phyloP scores from a whole-genome alignment of 2,797 vertebrate genomes.

The Peromyscus eremicus region DNA sequence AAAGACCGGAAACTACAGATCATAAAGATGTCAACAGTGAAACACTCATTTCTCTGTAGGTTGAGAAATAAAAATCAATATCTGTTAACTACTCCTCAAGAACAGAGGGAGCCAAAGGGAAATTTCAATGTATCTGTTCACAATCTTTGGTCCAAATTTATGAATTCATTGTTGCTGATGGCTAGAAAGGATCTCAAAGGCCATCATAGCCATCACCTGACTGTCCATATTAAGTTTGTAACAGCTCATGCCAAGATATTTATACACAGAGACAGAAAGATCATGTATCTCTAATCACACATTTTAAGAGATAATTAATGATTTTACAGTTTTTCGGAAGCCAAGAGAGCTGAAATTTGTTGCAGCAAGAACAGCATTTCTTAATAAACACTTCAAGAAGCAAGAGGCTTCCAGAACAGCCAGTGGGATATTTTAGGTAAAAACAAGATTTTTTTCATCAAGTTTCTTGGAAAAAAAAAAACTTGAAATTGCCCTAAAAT shows the following conservation, averaged over 20 bases:
- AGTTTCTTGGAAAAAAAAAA: not conserved
- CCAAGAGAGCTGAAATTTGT: slow-evolving; percentile 65
- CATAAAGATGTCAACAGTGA: slow-evolving; percentile 74
- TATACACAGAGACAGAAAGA: not conserved
- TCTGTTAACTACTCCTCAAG: slow-evolving; percentile 69
- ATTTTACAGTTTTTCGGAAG: slow-evolving; percentile 67
- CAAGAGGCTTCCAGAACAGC: slow-evolving; percentile 22
- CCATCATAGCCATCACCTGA: not conserved
- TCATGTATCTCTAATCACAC: slow-evolving; percentile 11
- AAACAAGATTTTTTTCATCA: slow-evolving; percentile 39
- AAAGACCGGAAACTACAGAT: slow-evolving; percentile 73
- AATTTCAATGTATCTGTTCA: slow-evolving; percentile 27
- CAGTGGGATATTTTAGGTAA: slow-evolving; percentile 52
- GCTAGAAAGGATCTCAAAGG: slow-evolving; percentile 3
- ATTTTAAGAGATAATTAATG: slow-evolving; percentile 61
- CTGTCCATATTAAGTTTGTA: not conserved
- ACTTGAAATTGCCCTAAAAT: slow-evolving; percentile 1
- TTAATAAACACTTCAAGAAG: slow-evolving; percentile 60
- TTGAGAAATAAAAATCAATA: slow-evolving; percentile 77
- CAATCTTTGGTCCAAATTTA: slow-evolving; percentile 12
- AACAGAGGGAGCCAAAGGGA: slow-evolving; percentile 62
- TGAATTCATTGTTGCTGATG: not conserved
- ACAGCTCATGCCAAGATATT: not conserved
- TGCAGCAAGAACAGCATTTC: slow-evolving; percentile 50
- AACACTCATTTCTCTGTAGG: slow-evolving; percentile 66